phyloP scores from a whole-genome alignment of 2,797 vertebrate genomes.

The Liasis olivaceus region DNA sequence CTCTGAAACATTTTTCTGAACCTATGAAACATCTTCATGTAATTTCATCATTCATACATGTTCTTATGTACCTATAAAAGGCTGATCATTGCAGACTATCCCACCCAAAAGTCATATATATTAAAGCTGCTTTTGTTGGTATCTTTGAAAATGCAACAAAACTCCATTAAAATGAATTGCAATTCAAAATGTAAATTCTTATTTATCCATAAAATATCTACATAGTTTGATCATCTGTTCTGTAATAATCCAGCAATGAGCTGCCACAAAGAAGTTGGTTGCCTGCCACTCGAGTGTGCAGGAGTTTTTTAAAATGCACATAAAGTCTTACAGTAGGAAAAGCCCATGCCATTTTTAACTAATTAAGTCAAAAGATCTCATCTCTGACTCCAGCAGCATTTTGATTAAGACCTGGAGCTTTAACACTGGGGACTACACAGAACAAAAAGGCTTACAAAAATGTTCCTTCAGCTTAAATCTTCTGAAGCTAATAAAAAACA shows the following conservation, averaged over 20 bases:
- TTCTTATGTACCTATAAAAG: not conserved
- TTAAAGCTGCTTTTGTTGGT: conserved; percentile 56
- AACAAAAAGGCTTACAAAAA: not conserved
- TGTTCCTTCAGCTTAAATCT: fast-evolving
- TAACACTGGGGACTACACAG: not conserved
- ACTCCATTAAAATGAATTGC: conserved; percentile 51
- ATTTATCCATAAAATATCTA: conserved; percentile 54
- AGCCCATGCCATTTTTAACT: conserved; percentile 58
- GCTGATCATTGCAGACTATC: not conserved
- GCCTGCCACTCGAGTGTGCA: conserved; percentile 58
- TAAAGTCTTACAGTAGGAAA: conserved; percentile 45
- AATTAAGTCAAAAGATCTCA: conserved; percentile 63
- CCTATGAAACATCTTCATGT: not conserved
- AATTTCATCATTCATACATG: not conserved
- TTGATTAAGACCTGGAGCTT: conserved; percentile 11
- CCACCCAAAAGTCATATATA: conserved; percentile 19
- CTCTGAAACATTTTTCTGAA: no score
- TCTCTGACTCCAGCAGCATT: not conserved
- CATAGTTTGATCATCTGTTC: conserved; percentile 68
- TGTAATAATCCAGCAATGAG: conserved; percentile 63
- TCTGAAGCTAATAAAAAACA: not conserved
- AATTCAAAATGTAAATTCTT: conserved; percentile 58
- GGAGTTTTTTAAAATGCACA: conserved; percentile 44
- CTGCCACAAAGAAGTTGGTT: conserved; percentile 62
- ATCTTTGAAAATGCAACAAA: conserved; percentile 25